phyloP scores from a whole-genome alignment of 1,140 invertebrate genomes.

The Whitmania pigra region DNA sequence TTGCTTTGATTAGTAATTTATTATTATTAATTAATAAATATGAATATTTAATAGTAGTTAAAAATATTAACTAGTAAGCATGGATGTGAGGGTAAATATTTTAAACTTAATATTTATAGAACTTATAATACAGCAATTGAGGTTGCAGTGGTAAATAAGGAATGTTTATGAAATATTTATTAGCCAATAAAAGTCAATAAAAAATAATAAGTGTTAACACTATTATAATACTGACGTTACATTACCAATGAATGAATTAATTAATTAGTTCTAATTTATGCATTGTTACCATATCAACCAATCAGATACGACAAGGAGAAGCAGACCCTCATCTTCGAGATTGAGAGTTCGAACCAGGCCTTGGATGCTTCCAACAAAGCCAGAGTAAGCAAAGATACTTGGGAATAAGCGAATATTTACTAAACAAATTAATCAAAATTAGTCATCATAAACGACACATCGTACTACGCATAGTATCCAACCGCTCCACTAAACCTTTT shows the following conservation, averaged over 20 bases:
- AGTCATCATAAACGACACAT: too few species aligned
- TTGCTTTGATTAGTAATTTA: too few species aligned
- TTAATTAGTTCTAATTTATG: neutral
- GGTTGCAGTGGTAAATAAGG: too few species aligned
- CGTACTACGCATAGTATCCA: neutral
- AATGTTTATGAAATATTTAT: too few species aligned
- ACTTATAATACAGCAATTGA: neutral
- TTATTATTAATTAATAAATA: too few species aligned
- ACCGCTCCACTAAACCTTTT: neutral
- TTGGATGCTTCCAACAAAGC: constrained; percentile 37
- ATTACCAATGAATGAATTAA: neutral
- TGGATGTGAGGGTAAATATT: too few species aligned
- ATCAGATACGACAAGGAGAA: constrained; percentile 41
- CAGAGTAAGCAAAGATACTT: constrained; percentile 13
- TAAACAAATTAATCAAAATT: too few species aligned
- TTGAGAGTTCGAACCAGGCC: constrained; percentile 36
- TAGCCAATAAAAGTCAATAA: too few species aligned
- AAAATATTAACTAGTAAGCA: too few species aligned
- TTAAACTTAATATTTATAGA: neutral
- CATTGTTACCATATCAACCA: neutral
- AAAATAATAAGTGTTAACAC: too few species aligned
- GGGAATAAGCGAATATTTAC: neutral
- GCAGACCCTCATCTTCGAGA: constrained; percentile 38
- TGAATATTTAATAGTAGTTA: too few species aligned
- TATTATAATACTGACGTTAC: too few species aligned